phyloP scores from a whole-genome alignment of 2,888 invertebrate species.

The Coronaproctus castanopsis region DNA sequence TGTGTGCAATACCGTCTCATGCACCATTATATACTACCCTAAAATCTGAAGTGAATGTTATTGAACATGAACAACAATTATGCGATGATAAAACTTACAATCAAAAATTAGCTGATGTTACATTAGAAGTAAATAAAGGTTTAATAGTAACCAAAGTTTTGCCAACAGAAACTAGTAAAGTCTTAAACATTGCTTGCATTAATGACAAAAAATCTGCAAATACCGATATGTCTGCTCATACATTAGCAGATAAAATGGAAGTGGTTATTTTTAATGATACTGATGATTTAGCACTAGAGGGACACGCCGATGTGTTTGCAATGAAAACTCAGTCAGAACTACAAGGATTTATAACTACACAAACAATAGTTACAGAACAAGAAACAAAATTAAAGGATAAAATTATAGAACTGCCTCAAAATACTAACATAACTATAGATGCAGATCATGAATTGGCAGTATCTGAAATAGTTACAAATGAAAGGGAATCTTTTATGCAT shows the following conservation, averaged over 20 bases:
- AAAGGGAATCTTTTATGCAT: constrained; percentile 28
- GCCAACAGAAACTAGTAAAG: constrained; percentile 8
- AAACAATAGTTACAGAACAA: constrained; percentile 35
- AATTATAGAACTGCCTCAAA: constrained; percentile 19
- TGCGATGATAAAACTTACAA: constrained; percentile 22
- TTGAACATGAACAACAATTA: constrained; percentile 25
- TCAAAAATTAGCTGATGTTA: constrained; percentile 23
- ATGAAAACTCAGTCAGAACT: constrained; percentile 32
- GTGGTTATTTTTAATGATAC: constrained; percentile 29
- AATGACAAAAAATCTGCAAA: constrained; percentile 29
- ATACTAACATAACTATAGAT: constrained; percentile 20
- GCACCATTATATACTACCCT: constrained; percentile 4
- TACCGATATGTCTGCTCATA: constrained; percentile 30
- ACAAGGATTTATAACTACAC: constrained; percentile 34
- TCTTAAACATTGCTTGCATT: constrained; percentile 18
- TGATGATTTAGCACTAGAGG: constrained; percentile 23
- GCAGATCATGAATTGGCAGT: constrained; percentile 25
- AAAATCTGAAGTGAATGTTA: constrained; percentile 19
- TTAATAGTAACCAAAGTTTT: constrained; percentile 10
- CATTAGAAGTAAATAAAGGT: constrained; percentile 25
- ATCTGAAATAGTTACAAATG: constrained; percentile 28
- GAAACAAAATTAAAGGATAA: constrained; percentile 28
- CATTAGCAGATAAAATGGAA: constrained; percentile 34
- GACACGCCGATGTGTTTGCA: constrained; percentile 28
- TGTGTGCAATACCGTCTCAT: background rate